These are phyloP conservation scores for Acanthosoma haemorrhoidale DNA, from an alignment of 2,888 invertebrate genomes.

Conservation along the genomic window DNA sequence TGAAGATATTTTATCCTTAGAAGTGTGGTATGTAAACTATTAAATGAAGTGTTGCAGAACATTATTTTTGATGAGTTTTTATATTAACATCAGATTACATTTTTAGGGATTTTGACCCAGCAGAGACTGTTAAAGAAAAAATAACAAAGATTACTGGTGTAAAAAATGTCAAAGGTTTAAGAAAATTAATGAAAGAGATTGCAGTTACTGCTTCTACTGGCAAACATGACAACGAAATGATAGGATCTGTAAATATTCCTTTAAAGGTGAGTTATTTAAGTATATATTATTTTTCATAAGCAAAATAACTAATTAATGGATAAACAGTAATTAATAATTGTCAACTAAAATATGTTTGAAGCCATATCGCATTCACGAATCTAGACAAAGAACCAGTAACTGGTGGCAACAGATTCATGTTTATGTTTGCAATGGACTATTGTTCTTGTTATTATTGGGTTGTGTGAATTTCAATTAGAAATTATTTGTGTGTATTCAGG, in stretches of 20 bases:
- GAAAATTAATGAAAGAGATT: constrained; percentile 81
- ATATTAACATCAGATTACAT: not conserved
- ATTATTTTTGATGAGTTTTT: not conserved
- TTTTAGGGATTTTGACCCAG: constrained; percentile 77
- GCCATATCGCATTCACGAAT: too few relatives aligned
- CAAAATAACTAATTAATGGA: not conserved
- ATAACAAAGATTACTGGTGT: constrained; percentile 79
- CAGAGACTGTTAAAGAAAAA: constrained; percentile 81
- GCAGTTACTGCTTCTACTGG: constrained; percentile 91
- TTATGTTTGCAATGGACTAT: too few relatives aligned
- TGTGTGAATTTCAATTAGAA: too few relatives aligned
- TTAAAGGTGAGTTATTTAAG: constrained; percentile 60
- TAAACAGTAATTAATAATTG: not conserved
- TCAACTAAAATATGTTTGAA: too few relatives aligned
- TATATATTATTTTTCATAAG: not conserved
- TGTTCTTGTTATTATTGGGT: too few relatives aligned
- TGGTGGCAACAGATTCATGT: too few relatives aligned
- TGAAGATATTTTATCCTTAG: constrained; percentile 69
- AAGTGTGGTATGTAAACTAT: constrained; percentile 64
- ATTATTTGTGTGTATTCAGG: too few relatives aligned
- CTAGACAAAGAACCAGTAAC: too few relatives aligned
- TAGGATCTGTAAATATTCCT: constrained; percentile 80
- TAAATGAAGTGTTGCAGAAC: not conserved
- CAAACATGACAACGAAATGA: constrained; percentile 90
- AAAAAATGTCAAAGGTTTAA: constrained; percentile 76